These are phyloP conservation scores for Ormyrus thymus DNA, from an alignment of 2,888 invertebrate genomes.

Conservation along the genomic window DNA sequence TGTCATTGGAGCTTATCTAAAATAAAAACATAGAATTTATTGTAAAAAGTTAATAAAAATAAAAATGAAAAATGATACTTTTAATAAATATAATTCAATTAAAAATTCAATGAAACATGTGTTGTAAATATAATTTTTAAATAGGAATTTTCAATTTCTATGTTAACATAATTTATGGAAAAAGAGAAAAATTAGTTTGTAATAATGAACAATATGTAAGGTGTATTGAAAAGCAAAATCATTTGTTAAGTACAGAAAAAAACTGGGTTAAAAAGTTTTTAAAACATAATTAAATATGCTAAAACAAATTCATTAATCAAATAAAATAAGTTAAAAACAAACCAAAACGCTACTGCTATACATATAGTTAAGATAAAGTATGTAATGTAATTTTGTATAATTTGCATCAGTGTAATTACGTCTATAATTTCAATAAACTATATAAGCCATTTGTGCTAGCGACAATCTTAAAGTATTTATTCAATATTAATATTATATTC, in stretches of 20 bases:
- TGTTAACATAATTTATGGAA: too few species aligned
- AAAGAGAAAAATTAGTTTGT: too few species aligned
- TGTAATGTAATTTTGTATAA: slow-evolving; percentile 10
- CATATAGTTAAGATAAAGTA: slow-evolving; percentile 24
- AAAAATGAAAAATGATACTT: too few species aligned
- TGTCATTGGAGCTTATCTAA: too few species aligned
- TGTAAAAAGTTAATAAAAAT: too few species aligned
- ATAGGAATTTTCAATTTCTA: too few species aligned
- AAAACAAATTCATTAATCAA: slow-evolving; percentile 24
- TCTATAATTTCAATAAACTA: slow-evolving; percentile 16
- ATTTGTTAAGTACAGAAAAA: slow-evolving; percentile 24
- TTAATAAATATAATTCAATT: neutral
- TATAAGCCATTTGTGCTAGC: slow-evolving; percentile 40
- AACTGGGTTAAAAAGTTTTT: slow-evolving; percentile 19
- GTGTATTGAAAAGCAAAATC: slow-evolving; percentile 9
- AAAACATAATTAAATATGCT: slow-evolving; percentile 22
- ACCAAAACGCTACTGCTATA: slow-evolving; percentile 37
- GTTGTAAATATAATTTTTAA: too few species aligned
- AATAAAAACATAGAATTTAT: too few species aligned
- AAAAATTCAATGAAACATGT: slow-evolving; percentile 1
- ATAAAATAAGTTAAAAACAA: slow-evolving; percentile 33
- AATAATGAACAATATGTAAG: neutral
- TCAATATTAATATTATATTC: slow-evolving; percentile 47
- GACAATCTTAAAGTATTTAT: slow-evolving; percentile 46
- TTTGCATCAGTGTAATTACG: slow-evolving; percentile 4